Evolutionary conservation across 2,797 vertebrate genomes (phyloP).

Genomic region (Pogonophryne albipinna): DNA sequence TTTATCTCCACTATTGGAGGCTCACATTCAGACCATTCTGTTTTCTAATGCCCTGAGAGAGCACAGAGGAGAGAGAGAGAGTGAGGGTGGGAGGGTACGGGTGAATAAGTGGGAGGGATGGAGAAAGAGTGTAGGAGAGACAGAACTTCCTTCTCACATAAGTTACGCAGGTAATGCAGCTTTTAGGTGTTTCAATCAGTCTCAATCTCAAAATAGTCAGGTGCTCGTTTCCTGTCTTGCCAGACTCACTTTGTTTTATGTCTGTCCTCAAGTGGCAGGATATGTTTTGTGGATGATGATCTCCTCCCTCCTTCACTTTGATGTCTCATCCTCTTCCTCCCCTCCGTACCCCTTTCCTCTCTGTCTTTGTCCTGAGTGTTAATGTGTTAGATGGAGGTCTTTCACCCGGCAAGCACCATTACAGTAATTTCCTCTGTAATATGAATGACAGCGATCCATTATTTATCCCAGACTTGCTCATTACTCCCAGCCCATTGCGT

Average conservation of each 20-base stretch:
- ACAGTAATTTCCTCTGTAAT: conserved; percentile 88
- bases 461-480: conserved; percentile 86
- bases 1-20: conserved; percentile 83
- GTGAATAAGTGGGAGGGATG: conserved; percentile 48
- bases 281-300: conserved; percentile 65
- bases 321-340: conserved; percentile 66
- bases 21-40: conserved; percentile 80
- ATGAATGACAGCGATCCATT: conserved; percentile 86
- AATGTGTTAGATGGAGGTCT: conserved; percentile 85
- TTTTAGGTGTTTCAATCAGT: conserved; percentile 73
- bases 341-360: conserved; percentile 64
- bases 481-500: conserved; percentile 78
- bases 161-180: conserved; percentile 57
- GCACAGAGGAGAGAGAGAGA: conserved; percentile 41
- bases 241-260: conserved; percentile 63
- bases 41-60: conserved; percentile 76
- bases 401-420: conserved; percentile 84
- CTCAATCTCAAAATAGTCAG: conserved; percentile 73
- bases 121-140: conserved; percentile 43
- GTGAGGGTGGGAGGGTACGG: conserved; percentile 27
- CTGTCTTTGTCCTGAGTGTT: conserved; percentile 80
- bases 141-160: conserved; percentile 67
- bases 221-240: conserved; percentile 72
- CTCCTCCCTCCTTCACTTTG: conserved; percentile 54
- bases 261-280: conserved; percentile 59